These are phyloP conservation scores for Diorhabda elongata DNA, from an alignment of 1,140 invertebrate species.

Conservation along the genomic window DNA sequence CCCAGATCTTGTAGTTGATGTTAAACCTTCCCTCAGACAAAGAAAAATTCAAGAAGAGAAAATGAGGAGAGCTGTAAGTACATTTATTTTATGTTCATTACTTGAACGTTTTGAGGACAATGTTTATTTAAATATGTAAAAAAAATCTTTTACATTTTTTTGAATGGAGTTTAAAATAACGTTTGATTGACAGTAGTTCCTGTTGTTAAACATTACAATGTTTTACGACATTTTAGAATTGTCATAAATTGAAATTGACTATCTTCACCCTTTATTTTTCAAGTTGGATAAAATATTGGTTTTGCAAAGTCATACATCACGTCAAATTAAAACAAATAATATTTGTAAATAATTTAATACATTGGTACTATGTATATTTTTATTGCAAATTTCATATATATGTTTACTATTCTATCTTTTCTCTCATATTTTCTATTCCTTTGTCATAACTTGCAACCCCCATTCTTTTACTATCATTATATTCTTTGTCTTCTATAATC, in stretches of 20 bases:
- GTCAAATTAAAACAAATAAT: slow-evolving; percentile 4
- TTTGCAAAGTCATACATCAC: slow-evolving; percentile 38
- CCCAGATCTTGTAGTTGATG: slow-evolving; percentile 91
- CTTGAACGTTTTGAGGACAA: neutral
- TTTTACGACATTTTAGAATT: slow-evolving; percentile 40
- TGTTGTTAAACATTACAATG: slow-evolving; percentile 34
- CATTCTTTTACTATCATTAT: too few relatives aligned
- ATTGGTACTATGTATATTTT: neutral
- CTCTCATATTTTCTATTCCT: neutral
- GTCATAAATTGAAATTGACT: slow-evolving; percentile 37
- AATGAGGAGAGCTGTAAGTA: slow-evolving; percentile 65
- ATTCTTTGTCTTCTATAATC: too few relatives aligned
- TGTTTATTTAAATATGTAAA: neutral
- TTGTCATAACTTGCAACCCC: too few relatives aligned
- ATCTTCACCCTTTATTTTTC: slow-evolving; percentile 36
- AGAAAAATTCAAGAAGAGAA: slow-evolving; percentile 86
- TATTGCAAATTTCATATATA: neutral
- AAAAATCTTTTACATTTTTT: too few relatives aligned
- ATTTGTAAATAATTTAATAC: neutral
- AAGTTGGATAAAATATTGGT: slow-evolving; percentile 24
- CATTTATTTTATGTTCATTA: slow-evolving; percentile 10
- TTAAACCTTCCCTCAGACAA: slow-evolving; percentile 86
- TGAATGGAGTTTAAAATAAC: too few relatives aligned
- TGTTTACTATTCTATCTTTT: neutral
- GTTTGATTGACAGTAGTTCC: slow-evolving; percentile 37